Percentiles rank a stretch among this genome's conserved stretches.
Evolutionary conservation across 2,113 vertebrate species (phyloP).

Genomic region (human): DNA sequence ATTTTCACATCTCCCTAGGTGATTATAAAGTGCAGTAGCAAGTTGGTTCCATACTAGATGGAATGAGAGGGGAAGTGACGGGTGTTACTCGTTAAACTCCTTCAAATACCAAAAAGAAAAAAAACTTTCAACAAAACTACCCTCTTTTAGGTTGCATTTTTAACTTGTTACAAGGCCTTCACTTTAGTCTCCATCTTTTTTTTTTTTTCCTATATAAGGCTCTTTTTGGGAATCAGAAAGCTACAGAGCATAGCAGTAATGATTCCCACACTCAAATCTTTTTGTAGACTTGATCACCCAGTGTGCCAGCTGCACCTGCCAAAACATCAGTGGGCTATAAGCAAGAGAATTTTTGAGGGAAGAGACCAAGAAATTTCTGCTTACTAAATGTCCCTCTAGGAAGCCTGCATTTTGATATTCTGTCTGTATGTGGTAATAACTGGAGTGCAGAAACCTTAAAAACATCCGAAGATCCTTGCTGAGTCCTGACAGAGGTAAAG

Average conservation of each 20-base stretch:
- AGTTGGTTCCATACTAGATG: neutral
- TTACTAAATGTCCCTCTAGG: neutral
- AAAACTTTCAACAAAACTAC: neutral
- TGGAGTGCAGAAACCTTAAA: neutral
- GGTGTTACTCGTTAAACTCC: neutral
- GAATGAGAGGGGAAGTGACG: neutral
- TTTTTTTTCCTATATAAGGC: neutral
- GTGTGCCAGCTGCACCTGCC: neutral
- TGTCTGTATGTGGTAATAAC: neutral
- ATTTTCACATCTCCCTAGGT: neutral
- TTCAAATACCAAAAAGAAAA: neutral
- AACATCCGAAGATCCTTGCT: neutral
- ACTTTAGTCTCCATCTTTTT: neutral
- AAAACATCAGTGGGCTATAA: neutral
- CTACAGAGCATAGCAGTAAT: neutral
- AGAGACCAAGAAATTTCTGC: neutral
- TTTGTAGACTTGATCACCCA: neutral
- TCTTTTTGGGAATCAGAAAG: neutral
- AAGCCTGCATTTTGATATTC: constrained; percentile 7
- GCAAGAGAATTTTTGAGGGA: neutral
- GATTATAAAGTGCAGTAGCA: neutral
- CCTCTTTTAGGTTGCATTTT: neutral
- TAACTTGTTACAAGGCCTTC: neutral
- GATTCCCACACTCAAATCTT: neutral
- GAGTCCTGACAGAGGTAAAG: neutral